phyloP scores from a whole-genome alignment of 2,888 invertebrate genomes.

The Scaptomyza parva region DNA sequence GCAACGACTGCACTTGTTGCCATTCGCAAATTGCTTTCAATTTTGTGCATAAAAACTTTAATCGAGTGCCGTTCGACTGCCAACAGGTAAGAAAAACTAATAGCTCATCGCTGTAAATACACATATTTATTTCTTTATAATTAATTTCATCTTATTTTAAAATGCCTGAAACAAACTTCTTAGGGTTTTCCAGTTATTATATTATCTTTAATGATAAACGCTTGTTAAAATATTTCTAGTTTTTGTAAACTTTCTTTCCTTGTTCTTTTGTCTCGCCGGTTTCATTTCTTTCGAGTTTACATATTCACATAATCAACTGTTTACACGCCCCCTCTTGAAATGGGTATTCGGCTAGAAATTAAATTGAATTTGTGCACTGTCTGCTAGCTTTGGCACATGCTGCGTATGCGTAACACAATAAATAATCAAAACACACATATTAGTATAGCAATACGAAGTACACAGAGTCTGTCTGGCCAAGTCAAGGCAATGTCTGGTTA shows the following conservation, averaged over 20 bases:
- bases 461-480: conserved; percentile 6
- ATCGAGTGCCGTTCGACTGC: conserved; percentile 26
- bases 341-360: conserved; percentile 11
- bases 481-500: conserved; percentile 31
- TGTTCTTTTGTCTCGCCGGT: too few species aligned
- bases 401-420: conserved; percentile 62
- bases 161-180: too few species aligned
- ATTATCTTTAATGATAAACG: too few species aligned
- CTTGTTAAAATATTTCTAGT: too few species aligned
- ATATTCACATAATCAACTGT: too few species aligned
- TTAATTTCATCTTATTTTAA: background rate
- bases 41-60: conserved; percentile 55
- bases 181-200: conserved; percentile 9
- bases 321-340: background rate
- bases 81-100: conserved; percentile 59
- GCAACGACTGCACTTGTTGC: conserved; percentile 70
- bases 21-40: conserved; percentile 60
- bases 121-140: conserved; percentile 1
- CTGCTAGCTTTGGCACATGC: conserved; percentile 29
- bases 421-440: conserved; percentile 49
- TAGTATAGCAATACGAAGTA: too few species aligned
- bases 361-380: conserved; percentile 41
- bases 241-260: too few species aligned
- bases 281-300: too few species aligned
- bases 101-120: conserved; percentile 44